Percentiles rank a stretch among this genome's conserved stretches.
phyloP scores from a whole-genome alignment of 2,888 invertebrate species.

The Oxytorus armatus region DNA sequence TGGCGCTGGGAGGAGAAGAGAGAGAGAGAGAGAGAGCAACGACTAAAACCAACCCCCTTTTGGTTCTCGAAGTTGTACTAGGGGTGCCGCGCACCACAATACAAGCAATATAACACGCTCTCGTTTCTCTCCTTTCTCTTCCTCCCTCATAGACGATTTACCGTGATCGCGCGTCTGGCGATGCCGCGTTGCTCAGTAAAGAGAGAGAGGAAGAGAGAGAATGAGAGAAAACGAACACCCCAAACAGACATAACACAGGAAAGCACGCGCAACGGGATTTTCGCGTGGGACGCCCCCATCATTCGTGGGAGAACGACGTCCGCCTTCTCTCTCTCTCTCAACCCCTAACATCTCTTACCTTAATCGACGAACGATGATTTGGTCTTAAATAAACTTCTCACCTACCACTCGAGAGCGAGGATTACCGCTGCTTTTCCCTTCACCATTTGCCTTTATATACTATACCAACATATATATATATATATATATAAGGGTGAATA shows the following conservation, averaged over 20 bases:
- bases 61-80: conserved; percentile 54
- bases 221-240: conserved; percentile 15
- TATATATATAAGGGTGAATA: neutral
- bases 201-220: conserved; percentile 16
- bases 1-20: no score
- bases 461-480: conserved; percentile 28
- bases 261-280: conserved; percentile 53
- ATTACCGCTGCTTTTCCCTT: conserved; percentile 66
- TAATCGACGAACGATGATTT: conserved; percentile 84
- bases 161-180: conserved; percentile 46
- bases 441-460: conserved; percentile 40
- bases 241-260: conserved; percentile 50
- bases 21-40: conserved; percentile 8
- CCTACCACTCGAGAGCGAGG: conserved; percentile 73
- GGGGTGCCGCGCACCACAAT: conserved; percentile 80
- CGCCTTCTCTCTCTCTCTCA: conserved; percentile 58
- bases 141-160: conserved; percentile 58
- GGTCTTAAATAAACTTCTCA: conserved; percentile 84
- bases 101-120: conserved; percentile 83
- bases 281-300: conserved; percentile 46
- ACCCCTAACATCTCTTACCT: conserved; percentile 79
- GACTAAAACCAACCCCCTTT: conserved; percentile 76
- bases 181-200: conserved; percentile 26
- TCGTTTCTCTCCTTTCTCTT: conserved; percentile 61
- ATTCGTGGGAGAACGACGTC: conserved; percentile 52